Conservation (phyloP, 2,113 vertebrate genomes). For the Gyps fulvus region DNA sequence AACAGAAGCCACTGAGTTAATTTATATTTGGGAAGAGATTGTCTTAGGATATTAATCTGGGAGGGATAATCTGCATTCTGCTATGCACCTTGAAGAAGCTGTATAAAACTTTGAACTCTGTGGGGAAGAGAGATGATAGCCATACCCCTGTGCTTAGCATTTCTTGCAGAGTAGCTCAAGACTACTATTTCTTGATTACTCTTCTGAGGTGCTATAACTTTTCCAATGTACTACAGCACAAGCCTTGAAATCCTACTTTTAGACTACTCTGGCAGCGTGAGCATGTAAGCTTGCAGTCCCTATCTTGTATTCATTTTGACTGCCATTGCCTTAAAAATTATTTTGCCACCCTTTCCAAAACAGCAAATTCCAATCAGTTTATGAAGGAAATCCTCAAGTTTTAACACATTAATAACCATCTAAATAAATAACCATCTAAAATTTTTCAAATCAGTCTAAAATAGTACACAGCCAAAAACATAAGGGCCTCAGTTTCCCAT, state of each 20-base stretch:
- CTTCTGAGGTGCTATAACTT: background rate
- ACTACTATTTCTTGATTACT: background rate
- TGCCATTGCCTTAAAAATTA: background rate
- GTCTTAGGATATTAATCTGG: background rate
- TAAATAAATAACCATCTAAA: background rate
- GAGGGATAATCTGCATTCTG: background rate
- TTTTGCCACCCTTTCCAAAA: background rate
- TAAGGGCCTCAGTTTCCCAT: background rate
- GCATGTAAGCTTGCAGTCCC: background rate
- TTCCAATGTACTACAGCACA: background rate
- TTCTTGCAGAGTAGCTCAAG: background rate
- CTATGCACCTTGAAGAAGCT: background rate
- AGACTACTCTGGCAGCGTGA: fast-evolving
- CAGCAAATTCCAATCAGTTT: background rate
- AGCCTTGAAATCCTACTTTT: background rate
- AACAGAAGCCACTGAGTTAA: background rate
- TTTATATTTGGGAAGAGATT: background rate
- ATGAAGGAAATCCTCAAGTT: background rate
- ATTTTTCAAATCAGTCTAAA: background rate
- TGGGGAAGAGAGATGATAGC: background rate
- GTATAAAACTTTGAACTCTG: background rate
- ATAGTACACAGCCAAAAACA: background rate
- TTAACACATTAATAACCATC: background rate
- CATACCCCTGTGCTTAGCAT: background rate
- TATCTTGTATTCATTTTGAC: background rate